These are phyloP conservation scores for Rhinolophus ferrumequinum DNA, from an alignment of 2,113 vertebrate genomes.

Conservation along the genomic window DNA sequence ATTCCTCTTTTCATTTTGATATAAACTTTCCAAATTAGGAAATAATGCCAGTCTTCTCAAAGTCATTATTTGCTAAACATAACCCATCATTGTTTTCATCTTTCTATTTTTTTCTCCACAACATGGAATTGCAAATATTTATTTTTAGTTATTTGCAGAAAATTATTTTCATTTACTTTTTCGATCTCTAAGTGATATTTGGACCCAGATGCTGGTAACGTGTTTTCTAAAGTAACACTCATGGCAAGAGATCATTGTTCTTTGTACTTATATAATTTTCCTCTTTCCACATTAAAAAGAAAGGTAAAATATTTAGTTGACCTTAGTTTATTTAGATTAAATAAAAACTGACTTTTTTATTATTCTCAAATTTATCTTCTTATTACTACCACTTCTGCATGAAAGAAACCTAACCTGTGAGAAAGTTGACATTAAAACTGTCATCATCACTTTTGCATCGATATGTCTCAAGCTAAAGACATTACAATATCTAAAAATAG, in stretches of 20 bases:
- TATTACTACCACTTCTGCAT: background rate
- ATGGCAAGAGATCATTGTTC: background rate
- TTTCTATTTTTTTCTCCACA: background rate
- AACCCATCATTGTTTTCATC: background rate
- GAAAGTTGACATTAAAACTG: background rate
- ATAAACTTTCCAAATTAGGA: background rate
- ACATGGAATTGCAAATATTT: background rate
- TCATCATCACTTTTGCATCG: background rate
- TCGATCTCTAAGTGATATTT: background rate
- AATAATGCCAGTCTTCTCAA: background rate
- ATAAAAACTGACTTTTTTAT: background rate
- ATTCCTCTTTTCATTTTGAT: background rate
- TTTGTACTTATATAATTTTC: background rate
- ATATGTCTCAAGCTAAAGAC: background rate
- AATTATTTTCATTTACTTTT: conserved; percentile 49
- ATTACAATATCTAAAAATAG: background rate
- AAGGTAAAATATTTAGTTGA: background rate
- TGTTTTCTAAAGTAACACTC: background rate
- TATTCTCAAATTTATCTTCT: background rate
- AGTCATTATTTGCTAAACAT: background rate
- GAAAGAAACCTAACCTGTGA: background rate
- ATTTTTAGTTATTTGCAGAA: conserved; percentile 52
- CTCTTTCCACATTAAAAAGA: background rate
- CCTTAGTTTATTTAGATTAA: background rate
- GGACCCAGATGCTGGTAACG: background rate